These are phyloP conservation scores for Paramacrobiotus metropolitanus DNA, from an alignment of 1,140 invertebrate species.

Conservation along the genomic window DNA sequence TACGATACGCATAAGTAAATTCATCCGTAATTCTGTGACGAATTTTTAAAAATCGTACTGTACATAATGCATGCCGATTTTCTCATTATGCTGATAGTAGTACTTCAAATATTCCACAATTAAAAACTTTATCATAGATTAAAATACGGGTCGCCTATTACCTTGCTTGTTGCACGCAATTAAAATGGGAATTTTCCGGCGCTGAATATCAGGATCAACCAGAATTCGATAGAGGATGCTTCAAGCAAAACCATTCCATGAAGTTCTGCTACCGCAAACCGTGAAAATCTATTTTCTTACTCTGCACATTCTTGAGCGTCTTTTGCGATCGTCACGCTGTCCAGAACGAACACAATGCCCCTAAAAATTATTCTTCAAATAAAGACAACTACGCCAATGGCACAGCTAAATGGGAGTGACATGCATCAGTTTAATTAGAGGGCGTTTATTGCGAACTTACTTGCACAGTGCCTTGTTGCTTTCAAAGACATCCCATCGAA, in stretches of 20 bases:
- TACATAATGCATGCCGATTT: too few species aligned
- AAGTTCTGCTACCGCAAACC: too few species aligned
- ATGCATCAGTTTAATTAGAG: neutral
- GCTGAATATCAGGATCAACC: neutral
- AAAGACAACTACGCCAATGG: too few species aligned
- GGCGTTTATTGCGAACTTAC: neutral
- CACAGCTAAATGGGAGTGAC: neutral
- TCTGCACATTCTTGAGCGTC: neutral
- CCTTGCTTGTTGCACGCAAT: constrained; percentile 3
- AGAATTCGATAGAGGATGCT: neutral
- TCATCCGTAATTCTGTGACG: too few species aligned
- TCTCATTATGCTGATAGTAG: too few species aligned
- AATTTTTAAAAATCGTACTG: too few species aligned
- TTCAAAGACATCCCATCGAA: neutral
- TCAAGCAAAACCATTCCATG: neutral
- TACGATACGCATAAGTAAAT: too few species aligned
- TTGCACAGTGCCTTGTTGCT: neutral
- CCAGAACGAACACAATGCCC: neutral
- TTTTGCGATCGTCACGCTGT: neutral
- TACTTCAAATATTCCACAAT: too few species aligned
- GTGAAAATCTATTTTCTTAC: neutral
- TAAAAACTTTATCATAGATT: too few species aligned
- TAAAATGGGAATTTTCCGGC: neutral
- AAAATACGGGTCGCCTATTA: too few species aligned
- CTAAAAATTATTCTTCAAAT: too few species aligned